Evolutionary conservation across 2,797 vertebrate genomes (phyloP).

Genomic region (Acomys russatus): DNA sequence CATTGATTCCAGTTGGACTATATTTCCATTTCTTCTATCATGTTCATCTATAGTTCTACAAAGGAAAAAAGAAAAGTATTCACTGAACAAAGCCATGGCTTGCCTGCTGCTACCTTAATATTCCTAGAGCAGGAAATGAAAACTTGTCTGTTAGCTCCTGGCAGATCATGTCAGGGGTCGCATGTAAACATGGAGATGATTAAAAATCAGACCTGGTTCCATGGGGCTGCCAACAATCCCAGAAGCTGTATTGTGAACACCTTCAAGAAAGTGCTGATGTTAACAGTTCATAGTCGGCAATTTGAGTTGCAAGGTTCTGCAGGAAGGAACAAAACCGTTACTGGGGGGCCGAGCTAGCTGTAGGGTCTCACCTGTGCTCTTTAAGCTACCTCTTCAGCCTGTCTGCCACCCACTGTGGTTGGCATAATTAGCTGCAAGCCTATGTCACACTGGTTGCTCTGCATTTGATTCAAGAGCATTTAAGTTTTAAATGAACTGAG

Average conservation of each 20-base stretch:
- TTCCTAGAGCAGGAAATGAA: not conserved
- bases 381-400: not conserved
- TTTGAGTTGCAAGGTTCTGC: not conserved
- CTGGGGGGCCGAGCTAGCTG: not conserved
- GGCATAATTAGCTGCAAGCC: slow-evolving; percentile 54
- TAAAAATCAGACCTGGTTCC: not conserved
- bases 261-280: not conserved
- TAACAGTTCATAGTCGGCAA: not conserved
- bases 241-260: not conserved
- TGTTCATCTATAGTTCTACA: slow-evolving; percentile 66
- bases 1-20: slow-evolving; percentile 72
- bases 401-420: slow-evolving; percentile 40
- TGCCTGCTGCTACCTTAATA: not conserved
- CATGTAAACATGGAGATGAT: not conserved
- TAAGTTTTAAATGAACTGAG: slow-evolving; percentile 59
- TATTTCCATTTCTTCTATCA: slow-evolving; percentile 67
- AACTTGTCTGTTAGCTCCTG: not conserved
- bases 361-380: not conserved
- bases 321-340: not conserved
- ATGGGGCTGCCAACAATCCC: not conserved
- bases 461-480: slow-evolving; percentile 46
- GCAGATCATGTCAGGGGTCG: not conserved
- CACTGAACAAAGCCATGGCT: slow-evolving; percentile 60
- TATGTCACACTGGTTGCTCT: slow-evolving; percentile 42
- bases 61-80: slow-evolving; percentile 40